Evolutionary conservation across 2,113 vertebrate genomes (phyloP).

Genomic region (Setophaga coronata): DNA sequence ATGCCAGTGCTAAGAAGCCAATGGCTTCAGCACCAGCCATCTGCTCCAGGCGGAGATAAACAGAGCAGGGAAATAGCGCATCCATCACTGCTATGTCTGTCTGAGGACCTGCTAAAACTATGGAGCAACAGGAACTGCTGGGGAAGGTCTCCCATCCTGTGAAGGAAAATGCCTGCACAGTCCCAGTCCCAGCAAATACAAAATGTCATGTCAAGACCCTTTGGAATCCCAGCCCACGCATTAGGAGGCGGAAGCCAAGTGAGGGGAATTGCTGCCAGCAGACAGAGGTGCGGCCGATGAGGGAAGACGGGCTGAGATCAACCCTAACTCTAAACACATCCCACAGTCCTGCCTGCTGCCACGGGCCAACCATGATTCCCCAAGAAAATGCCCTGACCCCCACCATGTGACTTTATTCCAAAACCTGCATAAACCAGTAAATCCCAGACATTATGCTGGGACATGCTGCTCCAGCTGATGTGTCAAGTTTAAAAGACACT

Average conservation of each 20-base stretch:
- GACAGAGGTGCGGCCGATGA: accelerated
- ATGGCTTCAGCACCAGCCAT: accelerated
- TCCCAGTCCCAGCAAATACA: not conserved
- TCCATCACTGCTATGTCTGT: not conserved
- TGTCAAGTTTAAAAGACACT: not conserved
- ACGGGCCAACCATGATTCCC: accelerated
- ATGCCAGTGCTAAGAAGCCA: not conserved
- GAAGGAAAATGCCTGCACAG: not conserved
- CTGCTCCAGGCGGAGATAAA: accelerated
- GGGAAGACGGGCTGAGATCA: not conserved
- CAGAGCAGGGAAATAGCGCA: accelerated
- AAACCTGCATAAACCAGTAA: not conserved
- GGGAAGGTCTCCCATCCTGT: not conserved
- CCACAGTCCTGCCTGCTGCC: not conserved
- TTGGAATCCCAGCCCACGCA: not conserved
- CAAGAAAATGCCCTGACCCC: not conserved
- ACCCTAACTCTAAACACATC: accelerated
- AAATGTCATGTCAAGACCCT: not conserved
- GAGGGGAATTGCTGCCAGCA: not conserved
- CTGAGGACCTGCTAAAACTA: not conserved
- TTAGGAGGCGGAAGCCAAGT: accelerated
- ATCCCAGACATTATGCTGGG: not conserved
- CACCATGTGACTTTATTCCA: not conserved
- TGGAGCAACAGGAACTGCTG: not conserved
- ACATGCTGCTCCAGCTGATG: not conserved